phyloP scores from a whole-genome alignment of 2,797 vertebrate species.

The Eremophila alpestris region DNA sequence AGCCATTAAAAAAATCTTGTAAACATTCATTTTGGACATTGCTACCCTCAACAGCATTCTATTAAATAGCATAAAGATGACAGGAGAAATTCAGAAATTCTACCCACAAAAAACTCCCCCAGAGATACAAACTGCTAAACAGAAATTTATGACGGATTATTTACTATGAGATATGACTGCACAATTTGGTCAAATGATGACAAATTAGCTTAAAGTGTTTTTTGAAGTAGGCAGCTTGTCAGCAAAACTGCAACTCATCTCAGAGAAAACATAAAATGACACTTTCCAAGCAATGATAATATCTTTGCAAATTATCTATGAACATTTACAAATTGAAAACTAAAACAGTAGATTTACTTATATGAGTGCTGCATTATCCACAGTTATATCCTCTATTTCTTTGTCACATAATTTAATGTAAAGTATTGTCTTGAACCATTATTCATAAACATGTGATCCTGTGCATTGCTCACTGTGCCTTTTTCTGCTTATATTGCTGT shows the following conservation, averaged over 20 bases:
- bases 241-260: neutral
- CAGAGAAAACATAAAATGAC: neutral
- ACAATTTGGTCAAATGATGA: neutral
- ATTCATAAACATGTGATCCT: neutral
- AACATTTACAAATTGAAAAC: neutral
- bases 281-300: neutral
- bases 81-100: neutral
- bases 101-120: neutral
- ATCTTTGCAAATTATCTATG: neutral
- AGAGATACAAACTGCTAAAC: neutral
- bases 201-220: neutral
- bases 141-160: neutral
- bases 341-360: neutral
- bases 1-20: neutral
- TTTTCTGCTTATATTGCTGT: neutral
- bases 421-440: neutral
- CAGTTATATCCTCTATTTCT: neutral
- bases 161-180: neutral
- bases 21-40: neutral
- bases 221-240: neutral
- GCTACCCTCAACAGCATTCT: neutral
- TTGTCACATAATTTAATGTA: neutral
- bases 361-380: neutral
- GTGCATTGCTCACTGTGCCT: neutral
- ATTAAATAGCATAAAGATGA: neutral